Evolutionary conservation across 2,888 invertebrate species (phyloP).

Genomic region (Heliconius erato): DNA sequence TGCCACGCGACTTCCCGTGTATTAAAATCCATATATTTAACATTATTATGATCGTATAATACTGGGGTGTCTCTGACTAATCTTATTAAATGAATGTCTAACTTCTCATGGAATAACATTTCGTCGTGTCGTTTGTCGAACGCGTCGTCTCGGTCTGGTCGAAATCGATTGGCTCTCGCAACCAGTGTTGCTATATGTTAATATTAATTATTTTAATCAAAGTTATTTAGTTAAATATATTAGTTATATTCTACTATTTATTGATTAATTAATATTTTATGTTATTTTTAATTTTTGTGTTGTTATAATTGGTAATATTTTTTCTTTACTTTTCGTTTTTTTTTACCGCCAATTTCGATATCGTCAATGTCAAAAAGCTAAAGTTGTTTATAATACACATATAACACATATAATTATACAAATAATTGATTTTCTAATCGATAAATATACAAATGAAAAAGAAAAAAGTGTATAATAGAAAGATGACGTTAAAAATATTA

Average conservation of each 20-base stretch:
- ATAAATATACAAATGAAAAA: not conserved
- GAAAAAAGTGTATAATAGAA: not conserved
- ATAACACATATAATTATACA: too few species aligned
- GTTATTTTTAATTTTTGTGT: not conserved
- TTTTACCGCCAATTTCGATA: not conserved
- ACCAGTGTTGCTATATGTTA: constrained; percentile 36
- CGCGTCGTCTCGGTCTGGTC: constrained; percentile 47
- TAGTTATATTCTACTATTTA: not conserved
- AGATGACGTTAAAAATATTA: too few species aligned
- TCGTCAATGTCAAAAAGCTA: not conserved
- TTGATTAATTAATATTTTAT: not conserved
- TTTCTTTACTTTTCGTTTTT: not conserved
- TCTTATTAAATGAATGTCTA: constrained; percentile 70
- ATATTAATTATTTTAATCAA: not conserved
- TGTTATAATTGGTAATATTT: not conserved
- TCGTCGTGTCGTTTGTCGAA: constrained; percentile 40
- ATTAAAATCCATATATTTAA: constrained; percentile 78
- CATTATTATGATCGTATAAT: constrained; percentile 72
- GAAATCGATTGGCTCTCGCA: constrained; percentile 45
- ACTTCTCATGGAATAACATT: constrained; percentile 61
- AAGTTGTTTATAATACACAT: not conserved
- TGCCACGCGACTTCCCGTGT: constrained; percentile 80
- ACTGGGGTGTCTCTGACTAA: constrained; percentile 72
- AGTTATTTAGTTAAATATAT: not conserved
- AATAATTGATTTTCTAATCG: not conserved